phyloP scores from a whole-genome alignment of 1,140 invertebrate genomes.

The Tachypleus tridentatus region DNA sequence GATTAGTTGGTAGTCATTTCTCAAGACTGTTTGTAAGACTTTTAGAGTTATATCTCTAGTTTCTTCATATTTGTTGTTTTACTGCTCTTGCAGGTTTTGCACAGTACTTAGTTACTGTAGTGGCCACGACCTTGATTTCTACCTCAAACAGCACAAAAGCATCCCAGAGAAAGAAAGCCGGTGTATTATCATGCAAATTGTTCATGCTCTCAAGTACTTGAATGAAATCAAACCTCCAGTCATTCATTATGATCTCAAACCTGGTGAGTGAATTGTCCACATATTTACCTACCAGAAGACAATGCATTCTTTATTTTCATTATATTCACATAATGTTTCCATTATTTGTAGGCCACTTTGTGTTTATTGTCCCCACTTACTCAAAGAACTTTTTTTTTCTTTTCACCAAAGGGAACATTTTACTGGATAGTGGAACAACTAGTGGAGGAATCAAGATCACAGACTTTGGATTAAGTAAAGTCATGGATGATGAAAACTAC shows the following conservation, averaged over 20 bases:
- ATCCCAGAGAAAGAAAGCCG: conserved; percentile 97
- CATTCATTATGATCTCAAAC: conserved; percentile 99
- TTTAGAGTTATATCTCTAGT: no score
- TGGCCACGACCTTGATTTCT: conserved; percentile 99
- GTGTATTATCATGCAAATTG: conserved; percentile 93
- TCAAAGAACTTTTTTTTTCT: conserved; percentile 8
- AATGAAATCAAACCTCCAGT: conserved; percentile 99
- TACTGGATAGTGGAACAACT: conserved; percentile 53
- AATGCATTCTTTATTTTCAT: conserved; percentile 1
- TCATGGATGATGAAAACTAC: conserved; percentile 98
- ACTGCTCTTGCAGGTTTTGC: conserved; percentile 55
- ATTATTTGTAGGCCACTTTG: no score
- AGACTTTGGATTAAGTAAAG: conserved; percentile 98
- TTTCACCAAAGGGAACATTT: conserved; percentile 45
- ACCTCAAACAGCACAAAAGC: conserved; percentile 97
- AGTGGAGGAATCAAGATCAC: conserved; percentile 98
- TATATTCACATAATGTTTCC: no score
- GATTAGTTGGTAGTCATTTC: no score
- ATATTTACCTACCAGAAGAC: not conserved
- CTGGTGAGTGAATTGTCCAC: conserved; percentile 45
- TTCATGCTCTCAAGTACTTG: conserved; percentile 96
- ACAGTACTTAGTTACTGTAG: conserved; percentile 99
- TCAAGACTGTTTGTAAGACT: no score
- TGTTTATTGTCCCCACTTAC: no score
- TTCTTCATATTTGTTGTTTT: no score